A percentile compares a stretch with the other conserved stretches of the same genome.
Conservation (phyloP, 2,888 invertebrate species). For the Chirona hameri region DNA sequence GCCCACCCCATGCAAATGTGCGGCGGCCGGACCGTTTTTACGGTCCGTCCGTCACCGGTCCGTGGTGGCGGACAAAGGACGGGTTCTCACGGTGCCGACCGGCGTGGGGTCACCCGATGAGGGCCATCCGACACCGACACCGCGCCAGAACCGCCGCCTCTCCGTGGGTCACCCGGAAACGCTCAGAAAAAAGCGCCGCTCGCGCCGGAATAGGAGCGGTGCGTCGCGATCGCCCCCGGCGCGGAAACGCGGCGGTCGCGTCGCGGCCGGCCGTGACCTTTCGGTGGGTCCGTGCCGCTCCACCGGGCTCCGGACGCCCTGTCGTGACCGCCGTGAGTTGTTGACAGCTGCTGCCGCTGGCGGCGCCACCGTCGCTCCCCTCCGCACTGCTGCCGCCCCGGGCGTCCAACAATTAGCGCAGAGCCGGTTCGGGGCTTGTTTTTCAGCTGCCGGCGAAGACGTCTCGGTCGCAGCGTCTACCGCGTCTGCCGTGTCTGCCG, state of each 20-base stretch:
- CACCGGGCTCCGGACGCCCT: too few species aligned
- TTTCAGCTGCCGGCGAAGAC: not conserved
- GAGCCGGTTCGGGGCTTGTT: not conserved
- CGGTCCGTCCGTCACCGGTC: not conserved
- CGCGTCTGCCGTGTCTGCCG: too few species aligned
- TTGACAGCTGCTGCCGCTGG: not conserved
- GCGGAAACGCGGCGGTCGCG: not conserved
- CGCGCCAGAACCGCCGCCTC: not conserved
- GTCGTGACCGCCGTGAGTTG: too few species aligned
- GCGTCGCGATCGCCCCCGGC: not conserved
- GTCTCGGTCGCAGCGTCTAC: too few species aligned
- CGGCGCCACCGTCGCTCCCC: not conserved
- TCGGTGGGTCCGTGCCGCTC: too few species aligned
- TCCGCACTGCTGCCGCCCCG: not conserved
- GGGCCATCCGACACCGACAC: not conserved
- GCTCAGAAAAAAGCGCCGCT: not conserved
- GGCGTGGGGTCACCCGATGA: not conserved
- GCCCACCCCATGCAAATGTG: not conserved
- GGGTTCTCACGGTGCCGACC: not conserved
- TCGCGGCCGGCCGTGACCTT: not conserved
- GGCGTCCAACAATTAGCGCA: not conserved
- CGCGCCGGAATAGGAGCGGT: not conserved
- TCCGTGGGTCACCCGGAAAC: not conserved
- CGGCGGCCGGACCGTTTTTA: not conserved
- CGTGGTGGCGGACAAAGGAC: not conserved